Base-by-base conservation (phyloP, 2,888 invertebrate species). In the Teinopalpus imperialis region DNA sequence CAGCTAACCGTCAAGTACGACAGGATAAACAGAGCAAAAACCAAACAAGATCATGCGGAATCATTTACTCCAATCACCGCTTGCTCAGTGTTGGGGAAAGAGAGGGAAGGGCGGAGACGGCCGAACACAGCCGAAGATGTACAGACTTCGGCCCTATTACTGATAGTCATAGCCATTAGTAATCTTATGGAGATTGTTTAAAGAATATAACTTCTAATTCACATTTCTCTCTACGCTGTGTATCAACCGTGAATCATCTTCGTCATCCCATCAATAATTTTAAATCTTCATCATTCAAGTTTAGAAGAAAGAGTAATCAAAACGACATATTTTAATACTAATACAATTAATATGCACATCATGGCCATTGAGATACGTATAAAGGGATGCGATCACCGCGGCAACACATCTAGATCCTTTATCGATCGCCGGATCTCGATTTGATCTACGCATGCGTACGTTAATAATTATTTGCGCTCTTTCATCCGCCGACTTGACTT, bases 381-480 rank as follows among this genome's bases (percentile, higher is more conserved):
- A 68, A 65, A 39, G 65, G 61, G 67, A 74, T 8, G 67, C 69
- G 71, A 52, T 67, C 66, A 63, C 26, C 32, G 66, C 18, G 59
- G 62, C 69, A 69, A 71, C 73, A 72, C 73, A 76, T 81, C 79
- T 80, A 78, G 80, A 81, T 41, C 35, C 29, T 70, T 75, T 78
- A 81, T 85, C 87, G 82, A 83, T 77, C 80, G 78, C 75, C 74
- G 75, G 75, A 73, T 71, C 74, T 73, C 68, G 82, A 82, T 87
- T 82, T 85, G 86, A 87, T 87, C 83, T 85, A 85, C 85, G 83
- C 77, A 82, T 80, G 76, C 78, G 78, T 79, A 74, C 73, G 73
- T 66, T 76, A 82, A 82, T 86, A 86, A 86, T 85, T 86, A 85
- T 78, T 78, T 74, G 62, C 57, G 71, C 75, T 75, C 86, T 86